These are phyloP conservation scores for Pristionchus fissidentatus DNA, from an alignment of 2,888 invertebrate genomes.

Conservation along the genomic window DNA sequence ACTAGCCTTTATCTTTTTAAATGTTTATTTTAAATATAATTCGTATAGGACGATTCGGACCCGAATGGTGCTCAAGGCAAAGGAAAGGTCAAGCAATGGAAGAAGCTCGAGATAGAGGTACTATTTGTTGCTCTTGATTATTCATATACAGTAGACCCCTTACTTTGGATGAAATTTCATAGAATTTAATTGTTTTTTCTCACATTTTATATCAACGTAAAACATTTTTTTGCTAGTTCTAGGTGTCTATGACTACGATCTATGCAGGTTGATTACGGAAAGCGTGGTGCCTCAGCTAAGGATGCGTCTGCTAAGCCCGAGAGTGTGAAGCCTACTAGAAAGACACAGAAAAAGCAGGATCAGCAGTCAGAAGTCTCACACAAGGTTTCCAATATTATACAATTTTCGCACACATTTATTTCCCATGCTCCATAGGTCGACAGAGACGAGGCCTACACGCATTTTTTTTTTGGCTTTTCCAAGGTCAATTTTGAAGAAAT, in stretches of 20 bases:
- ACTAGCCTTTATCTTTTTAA: not conserved
- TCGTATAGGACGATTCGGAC: slow-evolving; percentile 26
- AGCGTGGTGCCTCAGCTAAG: slow-evolving; percentile 33
- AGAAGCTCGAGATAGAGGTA: slow-evolving; percentile 72
- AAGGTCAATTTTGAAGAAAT: no score
- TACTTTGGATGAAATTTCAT: not conserved
- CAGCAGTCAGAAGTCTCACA: not conserved
- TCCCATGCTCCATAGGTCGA: no score
- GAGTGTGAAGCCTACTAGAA: not conserved
- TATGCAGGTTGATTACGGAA: slow-evolving; percentile 47
- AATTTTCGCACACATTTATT: not conserved
- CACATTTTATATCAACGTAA: no score
- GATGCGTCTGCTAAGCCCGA: slow-evolving; percentile 11
- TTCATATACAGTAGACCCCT: not conserved
- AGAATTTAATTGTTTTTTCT: not conserved
- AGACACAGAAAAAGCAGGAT: slow-evolving; percentile 32
- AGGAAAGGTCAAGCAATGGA: slow-evolving; percentile 70
- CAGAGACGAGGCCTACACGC: no score
- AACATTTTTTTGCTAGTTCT: no score
- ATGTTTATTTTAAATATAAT: not conserved
- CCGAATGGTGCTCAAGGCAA: slow-evolving; percentile 51
- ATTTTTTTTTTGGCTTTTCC: no score
- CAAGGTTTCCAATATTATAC: no score
- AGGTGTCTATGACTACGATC: not conserved
- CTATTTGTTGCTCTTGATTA: not conserved